phyloP scores from a whole-genome alignment of 2,888 invertebrate genomes.

The Zhengitettix transpicula region DNA sequence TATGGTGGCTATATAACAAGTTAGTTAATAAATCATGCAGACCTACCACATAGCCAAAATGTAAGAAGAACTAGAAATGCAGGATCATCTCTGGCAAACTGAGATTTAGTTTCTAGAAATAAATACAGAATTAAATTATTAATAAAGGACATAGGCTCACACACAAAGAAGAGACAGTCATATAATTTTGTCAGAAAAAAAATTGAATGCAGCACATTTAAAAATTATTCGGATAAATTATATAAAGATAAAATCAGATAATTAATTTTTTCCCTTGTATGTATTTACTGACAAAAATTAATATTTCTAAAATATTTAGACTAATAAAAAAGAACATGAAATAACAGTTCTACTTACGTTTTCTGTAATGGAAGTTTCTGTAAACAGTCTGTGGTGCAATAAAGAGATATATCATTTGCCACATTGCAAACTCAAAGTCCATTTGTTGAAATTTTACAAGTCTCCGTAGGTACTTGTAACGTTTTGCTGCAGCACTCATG shows the following conservation, averaged over 20 bases:
- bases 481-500: slow-evolving; percentile 72
- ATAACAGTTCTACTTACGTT: slow-evolving; percentile 58
- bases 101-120: slow-evolving; percentile 83
- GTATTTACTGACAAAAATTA: too few relatives aligned
- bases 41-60: slow-evolving; percentile 64
- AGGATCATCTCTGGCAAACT: slow-evolving; percentile 97
- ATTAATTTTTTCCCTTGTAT: too few relatives aligned
- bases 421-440: slow-evolving; percentile 99
- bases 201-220: too few relatives aligned
- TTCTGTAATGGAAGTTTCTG: slow-evolving; percentile 91
- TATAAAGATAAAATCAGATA: too few relatives aligned
- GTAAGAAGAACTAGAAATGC: slow-evolving; percentile 88
- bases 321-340: too few relatives aligned
- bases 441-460: slow-evolving; percentile 87
- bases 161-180: neutral
- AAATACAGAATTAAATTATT: slow-evolving; percentile 3
- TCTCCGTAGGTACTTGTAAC: slow-evolving; percentile 71
- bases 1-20: too few relatives aligned
- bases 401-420: slow-evolving; percentile 97
- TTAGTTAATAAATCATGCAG: slow-evolving; percentile 12
- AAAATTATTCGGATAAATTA: too few relatives aligned
- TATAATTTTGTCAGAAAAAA: neutral
- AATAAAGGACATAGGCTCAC: neutral
- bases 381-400: slow-evolving; percentile 92
- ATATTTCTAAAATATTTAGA: too few relatives aligned